phyloP scores from a whole-genome alignment of 2,797 vertebrate species.

The Arremon aurantiirostris region DNA sequence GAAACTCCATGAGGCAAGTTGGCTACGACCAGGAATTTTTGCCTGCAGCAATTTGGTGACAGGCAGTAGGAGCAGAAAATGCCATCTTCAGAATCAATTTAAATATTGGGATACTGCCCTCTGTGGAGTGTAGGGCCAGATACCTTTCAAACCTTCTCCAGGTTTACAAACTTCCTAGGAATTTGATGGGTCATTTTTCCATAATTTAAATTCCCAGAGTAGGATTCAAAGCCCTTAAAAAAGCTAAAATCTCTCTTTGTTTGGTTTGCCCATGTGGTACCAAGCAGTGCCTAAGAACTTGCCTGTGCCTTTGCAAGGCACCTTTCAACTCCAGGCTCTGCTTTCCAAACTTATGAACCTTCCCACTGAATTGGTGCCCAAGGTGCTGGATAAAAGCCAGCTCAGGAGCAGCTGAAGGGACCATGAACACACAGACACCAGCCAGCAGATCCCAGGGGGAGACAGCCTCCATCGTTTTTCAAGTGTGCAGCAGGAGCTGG shows the following conservation, averaged over 20 bases:
- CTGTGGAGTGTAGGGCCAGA: background rate
- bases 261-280: background rate
- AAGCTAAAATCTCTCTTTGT: background rate
- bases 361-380: background rate
- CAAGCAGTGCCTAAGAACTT: background rate
- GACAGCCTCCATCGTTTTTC: background rate
- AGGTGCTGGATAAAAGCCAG: background rate
- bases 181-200: background rate
- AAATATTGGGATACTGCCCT: background rate
- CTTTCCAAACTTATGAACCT: background rate
- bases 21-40: background rate
- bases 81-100: background rate
- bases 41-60: background rate
- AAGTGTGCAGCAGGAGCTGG: background rate
- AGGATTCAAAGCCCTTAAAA: background rate
- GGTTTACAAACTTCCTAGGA: background rate
- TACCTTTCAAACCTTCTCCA: background rate
- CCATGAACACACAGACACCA: background rate
- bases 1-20: background rate
- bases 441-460: background rate
- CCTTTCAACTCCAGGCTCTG: background rate
- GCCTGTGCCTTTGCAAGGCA: background rate
- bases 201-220: background rate
- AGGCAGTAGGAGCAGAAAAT: background rate
- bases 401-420: background rate